A percentile compares a stretch with the other conserved stretches of the same genome.
Conservation (phyloP, 2,797 vertebrate genomes). For the Neomorphus geoffroyi region DNA sequence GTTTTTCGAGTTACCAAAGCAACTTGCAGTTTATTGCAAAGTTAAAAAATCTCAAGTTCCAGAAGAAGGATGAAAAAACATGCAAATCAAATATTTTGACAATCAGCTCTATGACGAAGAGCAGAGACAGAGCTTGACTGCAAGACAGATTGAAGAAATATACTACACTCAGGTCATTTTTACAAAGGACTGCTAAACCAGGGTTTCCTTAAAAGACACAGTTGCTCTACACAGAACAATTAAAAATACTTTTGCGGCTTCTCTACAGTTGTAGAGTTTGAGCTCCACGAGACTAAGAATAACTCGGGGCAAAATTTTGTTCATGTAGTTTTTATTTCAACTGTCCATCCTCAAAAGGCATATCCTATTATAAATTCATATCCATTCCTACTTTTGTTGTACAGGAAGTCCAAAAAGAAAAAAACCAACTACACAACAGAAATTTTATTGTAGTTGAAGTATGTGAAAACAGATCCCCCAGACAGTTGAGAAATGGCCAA, state of each 20-base stretch:
- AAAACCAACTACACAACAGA: not conserved
- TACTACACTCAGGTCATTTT: not conserved
- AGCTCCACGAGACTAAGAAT: not conserved
- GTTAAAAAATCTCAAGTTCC: not conserved
- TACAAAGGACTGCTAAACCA: not conserved
- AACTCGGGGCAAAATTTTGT: not conserved
- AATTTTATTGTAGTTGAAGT: slow-evolving; percentile 20
- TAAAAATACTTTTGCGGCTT: not conserved
- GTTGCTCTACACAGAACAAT: not conserved
- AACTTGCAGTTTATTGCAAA: not conserved
- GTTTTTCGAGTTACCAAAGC: not conserved
- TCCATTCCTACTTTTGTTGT: not conserved
- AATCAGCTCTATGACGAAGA: not conserved
- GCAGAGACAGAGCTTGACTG: not conserved
- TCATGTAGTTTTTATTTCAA: not conserved
- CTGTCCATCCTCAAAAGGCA: not conserved
- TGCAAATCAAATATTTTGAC: not conserved
- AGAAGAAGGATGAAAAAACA: not conserved
- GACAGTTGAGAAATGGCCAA: slow-evolving; percentile 17
- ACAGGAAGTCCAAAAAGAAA: not conserved
- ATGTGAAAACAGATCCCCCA: slow-evolving; percentile 49
- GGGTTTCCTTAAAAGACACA: not conserved
- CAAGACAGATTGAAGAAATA: not conserved
- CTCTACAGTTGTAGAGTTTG: not conserved
- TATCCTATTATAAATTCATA: not conserved